Evolutionary conservation across 2,888 invertebrate species (phyloP).

Genomic region (Quadriops clusia): DNA sequence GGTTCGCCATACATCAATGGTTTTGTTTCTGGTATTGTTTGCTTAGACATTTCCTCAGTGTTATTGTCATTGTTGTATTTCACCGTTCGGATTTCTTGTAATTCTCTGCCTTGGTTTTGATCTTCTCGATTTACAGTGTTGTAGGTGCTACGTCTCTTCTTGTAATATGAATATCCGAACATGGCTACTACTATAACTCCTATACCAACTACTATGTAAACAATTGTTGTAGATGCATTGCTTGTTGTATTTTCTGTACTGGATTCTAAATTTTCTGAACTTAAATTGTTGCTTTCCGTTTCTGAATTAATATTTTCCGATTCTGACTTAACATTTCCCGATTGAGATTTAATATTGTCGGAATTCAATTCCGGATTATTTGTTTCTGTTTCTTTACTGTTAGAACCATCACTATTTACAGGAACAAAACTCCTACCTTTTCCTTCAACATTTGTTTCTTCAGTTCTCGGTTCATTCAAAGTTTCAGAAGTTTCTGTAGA

Average conservation of each 20-base stretch:
- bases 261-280: conserved; percentile 1
- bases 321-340: too few relatives aligned
- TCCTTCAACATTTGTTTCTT: too few relatives aligned
- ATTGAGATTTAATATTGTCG: too few relatives aligned
- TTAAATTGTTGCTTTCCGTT: conserved; percentile 2
- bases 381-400: too few relatives aligned
- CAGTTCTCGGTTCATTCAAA: too few relatives aligned
- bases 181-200: conserved; percentile 42
- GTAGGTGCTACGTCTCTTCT: conserved; percentile 23
- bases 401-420: too few relatives aligned
- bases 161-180: conserved; percentile 47
- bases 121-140: conserved; percentile 28
- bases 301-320: too few relatives aligned
- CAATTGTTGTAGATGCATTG: too few relatives aligned
- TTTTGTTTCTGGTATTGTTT: conserved; percentile 24
- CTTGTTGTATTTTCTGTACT: too few relatives aligned
- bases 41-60: conserved; percentile 8
- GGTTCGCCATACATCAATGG: conserved; percentile 25
- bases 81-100: conserved; percentile 20
- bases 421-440: too few relatives aligned
- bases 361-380: too few relatives aligned
- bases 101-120: conserved; percentile 24
- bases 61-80: conserved; percentile 14
- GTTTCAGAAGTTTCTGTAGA: too few relatives aligned
- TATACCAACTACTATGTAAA: conserved; percentile 35